A percentile compares a stretch with the other conserved stretches of the same genome.
Evolutionary conservation across 2,797 vertebrate genomes (phyloP).

Genomic region (Naso thynnoides): DNA sequence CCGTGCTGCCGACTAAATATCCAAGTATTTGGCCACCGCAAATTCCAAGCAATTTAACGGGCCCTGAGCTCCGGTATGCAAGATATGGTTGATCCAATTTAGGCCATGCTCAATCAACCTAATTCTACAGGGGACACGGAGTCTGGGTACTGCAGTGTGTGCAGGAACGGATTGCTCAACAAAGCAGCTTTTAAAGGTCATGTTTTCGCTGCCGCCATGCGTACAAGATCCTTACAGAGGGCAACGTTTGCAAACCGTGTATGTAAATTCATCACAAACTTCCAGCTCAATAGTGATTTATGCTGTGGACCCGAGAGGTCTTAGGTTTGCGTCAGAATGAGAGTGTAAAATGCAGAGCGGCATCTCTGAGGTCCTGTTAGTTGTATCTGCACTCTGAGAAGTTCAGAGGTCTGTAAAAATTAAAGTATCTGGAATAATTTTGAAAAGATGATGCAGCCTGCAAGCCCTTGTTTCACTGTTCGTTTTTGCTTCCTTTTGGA

Average conservation of each 20-base stretch:
- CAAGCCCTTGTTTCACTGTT: slow-evolving; percentile 20
- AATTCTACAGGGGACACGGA: slow-evolving; percentile 76
- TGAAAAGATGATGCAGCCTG: slow-evolving; percentile 12
- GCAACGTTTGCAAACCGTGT: slow-evolving; percentile 61
- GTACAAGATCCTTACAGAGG: slow-evolving; percentile 66
- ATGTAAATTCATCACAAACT: slow-evolving; percentile 79
- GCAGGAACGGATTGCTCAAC: slow-evolving; percentile 80
- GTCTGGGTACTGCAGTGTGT: slow-evolving; percentile 72
- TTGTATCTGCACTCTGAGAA: neutral
- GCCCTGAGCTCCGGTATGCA: slow-evolving; percentile 56
- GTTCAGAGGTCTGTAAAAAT: slow-evolving; percentile 10
- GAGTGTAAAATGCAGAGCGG: slow-evolving; percentile 35
- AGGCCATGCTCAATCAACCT: slow-evolving; percentile 82
- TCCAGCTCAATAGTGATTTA: slow-evolving; percentile 69
- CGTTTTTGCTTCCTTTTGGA: slow-evolving; percentile 18
- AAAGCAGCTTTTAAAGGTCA: slow-evolving; percentile 87
- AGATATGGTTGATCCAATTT: slow-evolving; percentile 82
- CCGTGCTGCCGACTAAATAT: slow-evolving; percentile 50
- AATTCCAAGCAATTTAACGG: slow-evolving; percentile 68
- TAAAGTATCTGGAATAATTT: slow-evolving; percentile 21
- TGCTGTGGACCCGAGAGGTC: slow-evolving; percentile 49
- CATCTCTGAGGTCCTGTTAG: slow-evolving; percentile 37
- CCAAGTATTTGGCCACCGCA: slow-evolving; percentile 63
- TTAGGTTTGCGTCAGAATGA: slow-evolving; percentile 29
- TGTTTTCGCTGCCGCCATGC: slow-evolving; percentile 70